Evolutionary conservation across 1,140 invertebrate species (phyloP), one percentile per base, ranked within the genome.

Genomic region (Drosophila elegans): DNA sequence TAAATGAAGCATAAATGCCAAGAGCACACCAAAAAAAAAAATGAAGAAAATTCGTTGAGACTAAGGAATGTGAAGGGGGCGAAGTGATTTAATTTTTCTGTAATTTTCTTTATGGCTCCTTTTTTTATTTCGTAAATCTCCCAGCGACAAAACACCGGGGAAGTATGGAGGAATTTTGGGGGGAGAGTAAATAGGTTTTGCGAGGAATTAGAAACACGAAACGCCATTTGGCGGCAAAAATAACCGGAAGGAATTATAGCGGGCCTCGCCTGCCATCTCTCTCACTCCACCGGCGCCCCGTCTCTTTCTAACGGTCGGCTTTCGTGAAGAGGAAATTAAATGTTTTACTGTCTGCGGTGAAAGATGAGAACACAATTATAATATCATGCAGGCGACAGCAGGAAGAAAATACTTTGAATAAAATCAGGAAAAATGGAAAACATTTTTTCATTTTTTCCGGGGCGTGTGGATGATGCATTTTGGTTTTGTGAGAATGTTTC

Each of bases 191-290:
- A 86, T 85, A 82, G 82, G 74, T 82, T 85, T 88, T 66, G n/a
- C 48, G 25, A 56, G 74, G 66, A 88, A 88, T 86, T 86, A 86
- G 79, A 83, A 86, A 79, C 79, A 83, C 75, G 72, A 61, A 78
- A 42, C 72, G 71, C 77, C 74, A 82, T 62, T 74, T 73, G 74
- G 79, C 59, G 69, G 63, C 55, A 67, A 75, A 88, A 88, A 83
- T 86, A 86, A 83, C 83, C 83, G 83, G 83, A 86, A 88, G 83
- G 83, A 89, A 86, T 86, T 86, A 86, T 88, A 76, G 62, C 74
- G 54, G 68, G 60, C 72, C 68, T 72, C 27, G 9, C 12, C 29
- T 10, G 27, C 62, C 16, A 13, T 52, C 63, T 39, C 48, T 16
- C 4, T 51, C 13, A 2, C 48, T 1, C 38, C 12, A 2, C 3